These are phyloP conservation scores for Mesoligia furuncula DNA, from an alignment of 2,888 invertebrate genomes.

Conservation along the genomic window DNA sequence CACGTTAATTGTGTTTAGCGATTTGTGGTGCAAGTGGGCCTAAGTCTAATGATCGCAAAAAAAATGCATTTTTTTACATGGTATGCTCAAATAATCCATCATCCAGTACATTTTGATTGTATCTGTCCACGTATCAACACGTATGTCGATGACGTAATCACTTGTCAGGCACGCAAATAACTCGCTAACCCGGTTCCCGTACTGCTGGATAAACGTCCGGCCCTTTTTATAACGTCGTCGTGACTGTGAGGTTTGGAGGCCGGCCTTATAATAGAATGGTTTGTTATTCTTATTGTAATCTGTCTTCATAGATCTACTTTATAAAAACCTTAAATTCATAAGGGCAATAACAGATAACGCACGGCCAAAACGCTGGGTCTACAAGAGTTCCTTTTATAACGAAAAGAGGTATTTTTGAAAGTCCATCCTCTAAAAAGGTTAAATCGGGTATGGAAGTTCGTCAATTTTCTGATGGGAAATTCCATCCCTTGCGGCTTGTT, in stretches of 20 bases:
- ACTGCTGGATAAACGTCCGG: conserved; percentile 58
- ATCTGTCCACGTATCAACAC: conserved; percentile 33
- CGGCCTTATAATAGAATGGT: conserved; percentile 50
- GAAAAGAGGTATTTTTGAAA: too few species aligned
- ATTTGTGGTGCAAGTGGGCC: background rate
- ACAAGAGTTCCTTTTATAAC: too few species aligned
- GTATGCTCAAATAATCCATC: background rate
- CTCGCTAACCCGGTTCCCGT: conserved; percentile 73
- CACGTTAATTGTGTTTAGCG: background rate
- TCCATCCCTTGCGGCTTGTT: background rate
- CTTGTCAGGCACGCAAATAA: conserved; percentile 73
- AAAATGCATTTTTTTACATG: background rate
- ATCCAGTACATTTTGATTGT: conserved; percentile 16
- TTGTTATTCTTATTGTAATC: conserved; percentile 38
- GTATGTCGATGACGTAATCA: conserved; percentile 70
- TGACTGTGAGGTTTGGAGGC: conserved; percentile 52
- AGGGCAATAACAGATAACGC: background rate
- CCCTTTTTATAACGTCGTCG: conserved; percentile 59
- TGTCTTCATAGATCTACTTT: conserved; percentile 5
- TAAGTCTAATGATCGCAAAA: background rate
- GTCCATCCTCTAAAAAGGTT: background rate
- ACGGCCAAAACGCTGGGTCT: background rate
- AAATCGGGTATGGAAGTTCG: background rate
- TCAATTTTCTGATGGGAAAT: background rate
- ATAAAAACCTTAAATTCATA: background rate